Evolutionary conservation across 2,113 vertebrate genomes (phyloP).

Genomic region (Nothobranchius furzeri): DNA sequence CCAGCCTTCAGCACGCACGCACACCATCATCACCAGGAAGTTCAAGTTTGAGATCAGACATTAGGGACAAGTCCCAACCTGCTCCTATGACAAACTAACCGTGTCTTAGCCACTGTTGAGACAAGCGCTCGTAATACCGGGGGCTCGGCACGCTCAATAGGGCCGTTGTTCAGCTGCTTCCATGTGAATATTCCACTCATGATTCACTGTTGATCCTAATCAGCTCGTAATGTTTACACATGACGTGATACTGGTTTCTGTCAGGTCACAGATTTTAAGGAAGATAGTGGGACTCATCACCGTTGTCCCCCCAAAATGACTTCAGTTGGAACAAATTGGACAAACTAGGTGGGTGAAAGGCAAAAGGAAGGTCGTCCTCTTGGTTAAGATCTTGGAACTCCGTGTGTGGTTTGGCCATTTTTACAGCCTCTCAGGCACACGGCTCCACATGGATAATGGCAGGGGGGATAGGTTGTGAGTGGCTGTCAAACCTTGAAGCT

Average conservation of each 20-base stretch:
- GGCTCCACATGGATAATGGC: conserved; percentile 38
- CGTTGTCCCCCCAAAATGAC: conserved; percentile 30
- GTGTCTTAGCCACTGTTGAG: conserved; percentile 53
- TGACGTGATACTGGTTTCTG: conserved; percentile 33
- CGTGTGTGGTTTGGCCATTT: conserved; percentile 38
- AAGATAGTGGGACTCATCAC: conserved; percentile 9
- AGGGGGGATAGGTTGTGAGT: conserved; percentile 37
- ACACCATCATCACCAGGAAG: conserved; percentile 36
- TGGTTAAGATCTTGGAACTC: conserved; percentile 48
- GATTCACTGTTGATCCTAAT: conserved; percentile 41
- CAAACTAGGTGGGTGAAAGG: conserved; percentile 17
- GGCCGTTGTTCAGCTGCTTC: conserved; percentile 60
- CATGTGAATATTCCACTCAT: conserved; percentile 43
- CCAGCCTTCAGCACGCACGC: not conserved
- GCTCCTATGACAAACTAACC: conserved; percentile 53
- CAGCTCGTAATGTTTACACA: conserved; percentile 19
- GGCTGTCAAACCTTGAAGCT: conserved; percentile 49
- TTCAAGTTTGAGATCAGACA: conserved; percentile 56
- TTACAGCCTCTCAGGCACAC: conserved; percentile 28
- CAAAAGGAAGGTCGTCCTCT: conserved; percentile 40
- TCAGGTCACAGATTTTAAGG: conserved; percentile 15
- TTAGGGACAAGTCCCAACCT: conserved; percentile 69
- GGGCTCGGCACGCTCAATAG: conserved; percentile 56
- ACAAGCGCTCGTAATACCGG: conserved; percentile 58
- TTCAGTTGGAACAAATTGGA: conserved; percentile 36